Conservation (phyloP, 2,888 invertebrate genomes). For the Onthophagus sagittarius region DNA sequence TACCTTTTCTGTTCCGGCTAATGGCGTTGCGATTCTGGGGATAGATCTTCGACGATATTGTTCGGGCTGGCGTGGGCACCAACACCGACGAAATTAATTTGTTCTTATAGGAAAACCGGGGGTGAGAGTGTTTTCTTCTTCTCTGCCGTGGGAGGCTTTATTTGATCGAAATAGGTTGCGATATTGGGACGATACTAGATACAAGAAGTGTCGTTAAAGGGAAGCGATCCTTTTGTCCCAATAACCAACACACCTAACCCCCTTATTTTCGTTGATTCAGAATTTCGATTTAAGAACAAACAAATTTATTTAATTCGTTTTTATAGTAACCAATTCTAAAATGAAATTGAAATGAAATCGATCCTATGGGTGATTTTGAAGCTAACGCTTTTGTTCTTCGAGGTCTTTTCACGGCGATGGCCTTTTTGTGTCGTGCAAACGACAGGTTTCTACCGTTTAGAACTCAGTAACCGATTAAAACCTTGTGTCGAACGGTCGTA, state of each 20-base stretch:
- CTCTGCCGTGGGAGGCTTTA: not conserved
- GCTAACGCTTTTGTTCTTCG: too few relatives aligned
- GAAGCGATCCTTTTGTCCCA: not conserved
- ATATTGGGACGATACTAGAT: not conserved
- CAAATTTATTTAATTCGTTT: not conserved
- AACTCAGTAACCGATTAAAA: not conserved
- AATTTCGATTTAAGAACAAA: not conserved
- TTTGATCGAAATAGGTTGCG: not conserved
- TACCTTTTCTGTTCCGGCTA: constrained; percentile 12
- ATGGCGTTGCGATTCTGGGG: constrained; percentile 6
- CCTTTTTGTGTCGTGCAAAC: too few relatives aligned
- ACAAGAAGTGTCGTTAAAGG: not conserved
- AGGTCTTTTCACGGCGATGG: too few relatives aligned
- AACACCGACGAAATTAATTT: constrained; percentile 7
- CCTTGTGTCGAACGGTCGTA: not conserved
- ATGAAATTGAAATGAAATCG: too few relatives aligned
- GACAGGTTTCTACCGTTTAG: too few relatives aligned
- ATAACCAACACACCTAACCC: not conserved
- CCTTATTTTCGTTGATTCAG: not conserved
- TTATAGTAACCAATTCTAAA: too few relatives aligned
- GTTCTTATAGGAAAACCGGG: not conserved
- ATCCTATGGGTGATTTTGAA: too few relatives aligned
- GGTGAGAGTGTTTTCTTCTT: not conserved
- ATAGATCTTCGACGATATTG: constrained; percentile 7
- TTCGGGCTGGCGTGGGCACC: constrained; percentile 2